phyloP scores from a whole-genome alignment of 92 coral and sea anemone species.

The Palythoa grandiflora region DNA sequence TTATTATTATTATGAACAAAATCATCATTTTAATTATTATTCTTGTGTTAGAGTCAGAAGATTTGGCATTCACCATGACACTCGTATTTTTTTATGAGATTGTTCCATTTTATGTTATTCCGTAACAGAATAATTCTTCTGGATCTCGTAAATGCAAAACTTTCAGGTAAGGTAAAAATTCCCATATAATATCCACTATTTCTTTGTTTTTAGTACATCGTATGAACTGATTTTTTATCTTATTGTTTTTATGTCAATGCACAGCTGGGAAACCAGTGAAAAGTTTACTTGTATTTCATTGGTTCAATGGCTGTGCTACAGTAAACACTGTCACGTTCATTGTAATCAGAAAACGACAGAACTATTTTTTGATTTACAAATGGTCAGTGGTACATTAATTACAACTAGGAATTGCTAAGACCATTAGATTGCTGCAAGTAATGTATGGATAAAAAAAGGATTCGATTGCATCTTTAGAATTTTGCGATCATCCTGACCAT shows the following conservation, averaged over 20 bases:
- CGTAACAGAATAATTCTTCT: conserved; percentile 70
- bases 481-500: too few species aligned
- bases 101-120: background rate
- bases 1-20: too few species aligned
- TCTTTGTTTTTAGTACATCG: background rate
- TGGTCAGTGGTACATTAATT: conserved; percentile 8
- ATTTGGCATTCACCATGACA: background rate
- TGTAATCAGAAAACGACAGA: background rate
- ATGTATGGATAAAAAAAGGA: too few species aligned
- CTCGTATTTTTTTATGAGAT: background rate
- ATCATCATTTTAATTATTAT: too few species aligned
- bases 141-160: conserved; percentile 73
- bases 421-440: too few species aligned
- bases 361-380: background rate
- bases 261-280: conserved; percentile 28
- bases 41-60: too few species aligned
- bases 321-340: background rate
- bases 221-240: too few species aligned
- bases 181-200: background rate
- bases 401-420: too few species aligned
- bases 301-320: conserved; percentile 42
- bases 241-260: background rate
- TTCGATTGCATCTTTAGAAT: too few species aligned
- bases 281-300: background rate
- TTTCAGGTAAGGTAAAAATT: conserved; percentile 64